A percentile compares a stretch with the other conserved stretches of the same genome.
Evolutionary conservation across 2,113 vertebrate species (phyloP).

Genomic region (Mormyrus iriodes): DNA sequence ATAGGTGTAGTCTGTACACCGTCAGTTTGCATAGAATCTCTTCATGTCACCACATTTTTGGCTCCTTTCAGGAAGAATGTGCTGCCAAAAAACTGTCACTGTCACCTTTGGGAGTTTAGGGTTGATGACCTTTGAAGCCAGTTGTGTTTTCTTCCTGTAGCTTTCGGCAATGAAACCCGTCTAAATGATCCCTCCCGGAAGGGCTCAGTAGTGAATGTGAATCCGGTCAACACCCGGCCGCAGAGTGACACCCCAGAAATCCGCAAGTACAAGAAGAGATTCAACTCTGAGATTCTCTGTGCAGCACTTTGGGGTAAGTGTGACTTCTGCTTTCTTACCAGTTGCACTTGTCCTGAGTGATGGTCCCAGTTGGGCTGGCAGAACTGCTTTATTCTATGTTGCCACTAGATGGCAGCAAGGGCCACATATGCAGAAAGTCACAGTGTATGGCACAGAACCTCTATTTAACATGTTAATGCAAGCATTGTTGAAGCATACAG

Average conservation of each 20-base stretch:
- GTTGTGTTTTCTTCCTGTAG: constrained; percentile 55
- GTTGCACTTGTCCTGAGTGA: background rate
- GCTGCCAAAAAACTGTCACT: background rate
- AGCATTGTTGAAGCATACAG: background rate
- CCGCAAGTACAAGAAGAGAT: constrained; percentile 98
- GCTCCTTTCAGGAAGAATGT: background rate
- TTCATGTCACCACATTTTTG: background rate
- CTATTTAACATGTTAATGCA: background rate
- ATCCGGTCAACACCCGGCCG: constrained; percentile 94
- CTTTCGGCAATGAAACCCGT: constrained; percentile 84
- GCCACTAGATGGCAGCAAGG: constrained; percentile 40
- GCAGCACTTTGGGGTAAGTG: constrained; percentile 92
- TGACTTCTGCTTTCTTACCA: background rate
- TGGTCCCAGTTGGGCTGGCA: background rate
- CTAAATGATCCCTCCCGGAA: constrained; percentile 88
- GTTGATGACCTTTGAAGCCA: constrained; percentile 38
- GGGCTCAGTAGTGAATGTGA: constrained; percentile 96
- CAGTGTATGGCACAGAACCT: constrained; percentile 14
- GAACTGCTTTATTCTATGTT: background rate
- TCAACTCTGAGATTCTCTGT: constrained; percentile 97
- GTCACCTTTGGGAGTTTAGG: background rate
- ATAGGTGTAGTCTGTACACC: constrained; percentile 28
- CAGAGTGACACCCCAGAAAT: constrained; percentile 98
- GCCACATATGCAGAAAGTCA: background rate
- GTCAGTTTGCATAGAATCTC: background rate